Evolutionary conservation across 2,113 vertebrate species (phyloP).

Genomic region (Sarotherodon lohbergeri): DNA sequence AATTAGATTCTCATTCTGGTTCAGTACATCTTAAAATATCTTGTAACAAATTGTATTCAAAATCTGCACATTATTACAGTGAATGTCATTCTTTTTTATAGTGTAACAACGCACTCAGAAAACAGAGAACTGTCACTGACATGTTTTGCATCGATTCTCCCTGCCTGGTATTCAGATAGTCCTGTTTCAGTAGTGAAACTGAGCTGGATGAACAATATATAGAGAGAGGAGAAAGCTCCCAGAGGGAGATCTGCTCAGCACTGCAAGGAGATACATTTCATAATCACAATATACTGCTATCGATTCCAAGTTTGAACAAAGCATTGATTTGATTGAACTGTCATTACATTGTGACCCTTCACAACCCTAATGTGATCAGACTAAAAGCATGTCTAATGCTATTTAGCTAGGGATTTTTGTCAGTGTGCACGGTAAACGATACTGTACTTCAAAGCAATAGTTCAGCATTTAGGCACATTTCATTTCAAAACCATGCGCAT

Average conservation of each 20-base stretch:
- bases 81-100: conserved; percentile 44
- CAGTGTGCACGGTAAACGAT: not conserved
- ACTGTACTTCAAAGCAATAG: not conserved
- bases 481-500: not conserved
- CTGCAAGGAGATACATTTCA: conserved; percentile 46
- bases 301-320: conserved; percentile 48
- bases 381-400: conserved; percentile 64
- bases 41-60: not conserved
- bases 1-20: not conserved
- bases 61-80: conserved; percentile 11
- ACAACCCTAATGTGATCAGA: conserved; percentile 62
- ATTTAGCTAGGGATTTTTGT: not conserved
- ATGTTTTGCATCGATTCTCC: conserved; percentile 58
- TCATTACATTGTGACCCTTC: conserved; percentile 34
- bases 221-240: not conserved
- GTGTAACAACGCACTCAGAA: conserved; percentile 31
- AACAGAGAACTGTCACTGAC: conserved; percentile 38
- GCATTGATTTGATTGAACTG: conserved; percentile 63
- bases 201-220: not conserved
- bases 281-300: conserved; percentile 48
- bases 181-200: conserved; percentile 16
- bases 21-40: not conserved
- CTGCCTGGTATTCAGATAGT: conserved; percentile 46
- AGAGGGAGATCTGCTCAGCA: conserved; percentile 37
- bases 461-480: not conserved